Conservation (phyloP, 2,888 invertebrate genomes). For the Cheilosia urbana region DNA sequence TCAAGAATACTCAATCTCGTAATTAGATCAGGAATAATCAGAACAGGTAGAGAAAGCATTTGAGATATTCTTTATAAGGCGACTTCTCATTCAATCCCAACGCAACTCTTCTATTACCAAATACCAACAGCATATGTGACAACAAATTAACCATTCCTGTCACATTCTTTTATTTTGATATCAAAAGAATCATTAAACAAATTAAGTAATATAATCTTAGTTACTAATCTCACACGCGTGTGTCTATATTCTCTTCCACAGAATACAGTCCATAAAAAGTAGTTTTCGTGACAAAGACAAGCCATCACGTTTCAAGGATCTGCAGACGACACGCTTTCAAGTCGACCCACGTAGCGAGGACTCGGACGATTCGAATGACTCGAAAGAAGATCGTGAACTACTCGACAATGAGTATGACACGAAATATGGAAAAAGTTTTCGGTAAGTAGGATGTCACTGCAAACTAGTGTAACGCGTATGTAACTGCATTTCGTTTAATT, state of each 20-base stretch:
- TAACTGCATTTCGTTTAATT: constrained; percentile 12
- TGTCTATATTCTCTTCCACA: constrained; percentile 33
- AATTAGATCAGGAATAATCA: too few relatives aligned
- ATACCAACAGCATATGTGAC: too few relatives aligned
- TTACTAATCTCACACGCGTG: background rate
- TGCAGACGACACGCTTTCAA: constrained; percentile 87
- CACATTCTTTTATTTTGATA: too few relatives aligned
- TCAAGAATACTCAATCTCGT: too few relatives aligned
- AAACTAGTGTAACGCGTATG: too few relatives aligned
- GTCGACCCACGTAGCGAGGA: constrained; percentile 83
- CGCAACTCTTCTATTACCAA: too few relatives aligned
- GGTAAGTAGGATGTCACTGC: constrained; percentile 83
- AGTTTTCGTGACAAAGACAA: constrained; percentile 87
- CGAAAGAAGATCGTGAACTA: constrained; percentile 84
- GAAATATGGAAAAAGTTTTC: constrained; percentile 91
- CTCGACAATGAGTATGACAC: constrained; percentile 86
- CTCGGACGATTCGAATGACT: constrained; percentile 84
- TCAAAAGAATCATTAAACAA: too few relatives aligned
- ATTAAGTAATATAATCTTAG: background rate
- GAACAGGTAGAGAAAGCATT: too few relatives aligned
- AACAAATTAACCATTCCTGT: too few relatives aligned
- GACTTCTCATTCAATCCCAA: too few relatives aligned
- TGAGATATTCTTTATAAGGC: too few relatives aligned
- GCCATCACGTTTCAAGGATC: constrained; percentile 86
- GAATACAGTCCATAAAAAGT: constrained; percentile 85